A percentile compares a stretch with the other conserved stretches of the same genome.
Conservation (phyloP, 2,797 vertebrate genomes). For the Selene dorsalis region DNA sequence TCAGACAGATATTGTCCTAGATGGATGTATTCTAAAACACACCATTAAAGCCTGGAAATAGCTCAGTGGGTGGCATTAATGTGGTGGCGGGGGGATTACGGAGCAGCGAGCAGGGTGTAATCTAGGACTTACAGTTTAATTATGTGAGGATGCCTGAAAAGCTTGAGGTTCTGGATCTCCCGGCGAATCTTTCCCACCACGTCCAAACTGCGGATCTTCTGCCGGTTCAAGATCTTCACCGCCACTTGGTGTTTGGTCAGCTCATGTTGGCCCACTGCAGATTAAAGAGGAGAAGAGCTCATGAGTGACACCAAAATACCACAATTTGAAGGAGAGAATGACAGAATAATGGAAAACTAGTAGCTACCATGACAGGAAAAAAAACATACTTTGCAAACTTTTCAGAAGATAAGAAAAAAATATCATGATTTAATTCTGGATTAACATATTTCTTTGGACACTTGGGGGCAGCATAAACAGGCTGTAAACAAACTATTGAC, state of each 20-base stretch:
- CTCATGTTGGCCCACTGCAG: conserved; percentile 95
- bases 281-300: conserved; percentile 18
- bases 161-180: conserved; percentile 99
- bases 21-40: conserved; percentile 67
- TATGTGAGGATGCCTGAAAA: conserved; percentile 98
- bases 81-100: conserved; percentile 66
- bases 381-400: neutral
- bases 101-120: conserved; percentile 64
- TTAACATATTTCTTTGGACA: neutral
- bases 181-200: conserved; percentile 98
- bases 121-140: conserved; percentile 96
- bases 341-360: neutral
- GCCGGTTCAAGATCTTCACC: conserved; percentile 97
- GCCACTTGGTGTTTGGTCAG: conserved; percentile 98
- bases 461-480: neutral
- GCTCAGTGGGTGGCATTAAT: conserved; percentile 73
- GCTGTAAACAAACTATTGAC: neutral
- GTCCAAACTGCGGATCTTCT: conserved; percentile 99
- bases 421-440: neutral
- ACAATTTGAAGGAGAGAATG: neutral
- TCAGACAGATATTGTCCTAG: conserved; percentile 63
- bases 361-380: neutral
- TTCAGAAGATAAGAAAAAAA: neutral
- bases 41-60: conserved; percentile 70
- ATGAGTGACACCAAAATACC: neutral